Base-by-base conservation (phyloP, 2,888 invertebrate genomes). In the Apotomis turbidana region DNA sequence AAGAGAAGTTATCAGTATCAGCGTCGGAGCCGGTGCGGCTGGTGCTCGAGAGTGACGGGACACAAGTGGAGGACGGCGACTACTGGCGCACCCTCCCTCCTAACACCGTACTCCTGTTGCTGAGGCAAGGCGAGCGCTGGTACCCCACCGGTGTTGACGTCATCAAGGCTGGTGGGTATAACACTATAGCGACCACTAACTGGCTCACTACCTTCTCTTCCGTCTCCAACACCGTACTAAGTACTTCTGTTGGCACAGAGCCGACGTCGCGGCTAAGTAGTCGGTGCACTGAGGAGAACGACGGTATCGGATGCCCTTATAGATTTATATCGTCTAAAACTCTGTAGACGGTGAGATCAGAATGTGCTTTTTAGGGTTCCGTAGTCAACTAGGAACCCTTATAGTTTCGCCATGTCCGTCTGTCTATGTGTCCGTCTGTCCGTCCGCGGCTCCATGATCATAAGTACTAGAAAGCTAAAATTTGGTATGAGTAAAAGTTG, bases 21-120 rank as follows among this genome's bases (percentile, higher is more conserved):
- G 95, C 96, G 88, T 95, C 96, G 89, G 98, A 98, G 94, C 96
- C 96, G 85, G 97, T 98, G 86, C 96, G 97, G 84, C 95, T 98
- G 90, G 98, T 98, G 87, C 94, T 98, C 80, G 98, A 98, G 94
- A 96, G 97, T 85, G 99, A 98, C 96, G 99, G 99, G 83, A 98
- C 98, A 78, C 98, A 98, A 94, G 97, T 98, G 66, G 98, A 98
- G 88, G 98, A 98, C 95, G 97, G 98, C 81, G 98, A 98, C 87
- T 98, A 98, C 94, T 98, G 98, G 95, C 96, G 97, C 83, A 98
- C 98, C 74, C 95, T 98, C 83, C 97, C 98, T 76, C 97, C 97
- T 89, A 97, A 98, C 93, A 97, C 98, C 77, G 97, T 98, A 82
- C 95, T 98, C 85, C 95, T 98, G 88, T 94, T 98, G 91, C 95